These are phyloP conservation scores for Trogon surrucura DNA, from an alignment of 2,113 vertebrate species.

Conservation along the genomic window DNA sequence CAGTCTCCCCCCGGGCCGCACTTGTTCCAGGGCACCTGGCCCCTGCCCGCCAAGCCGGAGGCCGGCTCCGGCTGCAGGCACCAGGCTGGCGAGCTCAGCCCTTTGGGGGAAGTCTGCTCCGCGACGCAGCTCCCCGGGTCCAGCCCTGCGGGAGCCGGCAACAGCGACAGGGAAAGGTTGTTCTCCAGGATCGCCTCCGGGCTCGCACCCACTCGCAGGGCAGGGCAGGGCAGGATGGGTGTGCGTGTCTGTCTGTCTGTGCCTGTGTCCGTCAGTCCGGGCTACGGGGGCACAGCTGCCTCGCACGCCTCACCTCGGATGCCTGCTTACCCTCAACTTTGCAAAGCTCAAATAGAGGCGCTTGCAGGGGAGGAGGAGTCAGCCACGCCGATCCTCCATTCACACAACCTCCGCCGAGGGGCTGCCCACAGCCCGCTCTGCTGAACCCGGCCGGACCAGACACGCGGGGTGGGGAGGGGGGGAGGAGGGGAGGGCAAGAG, in stretches of 20 bases:
- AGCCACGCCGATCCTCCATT: constrained; percentile 75
- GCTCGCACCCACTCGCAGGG: constrained; percentile 19
- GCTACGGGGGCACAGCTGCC: constrained; percentile 63
- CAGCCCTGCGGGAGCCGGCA: constrained; percentile 73
- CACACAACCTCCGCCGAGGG: constrained; percentile 56
- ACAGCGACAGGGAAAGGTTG: constrained; percentile 59
- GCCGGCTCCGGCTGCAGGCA: constrained; percentile 68
- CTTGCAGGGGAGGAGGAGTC: constrained; percentile 83
- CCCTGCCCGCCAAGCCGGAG: constrained; percentile 55
- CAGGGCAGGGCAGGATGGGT: not conserved
- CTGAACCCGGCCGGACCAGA: constrained; percentile 18
- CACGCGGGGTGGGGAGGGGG: not conserved
- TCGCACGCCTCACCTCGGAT: constrained; percentile 80
- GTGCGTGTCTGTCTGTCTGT: not conserved
- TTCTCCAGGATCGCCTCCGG: constrained; percentile 73
- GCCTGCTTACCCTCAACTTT: constrained; percentile 81
- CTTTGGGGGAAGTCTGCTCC: constrained; percentile 65
- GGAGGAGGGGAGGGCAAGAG: not conserved
- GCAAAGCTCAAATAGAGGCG: constrained; percentile 88
- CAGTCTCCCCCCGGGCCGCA: constrained; percentile 55
- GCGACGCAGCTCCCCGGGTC: constrained; percentile 69
- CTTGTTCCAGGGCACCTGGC: constrained; percentile 64
- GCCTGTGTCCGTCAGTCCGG: not conserved
- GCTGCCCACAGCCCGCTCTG: constrained; percentile 49
- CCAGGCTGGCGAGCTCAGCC: constrained; percentile 63